These are phyloP conservation scores for Muschampia plurimacula DNA, from an alignment of 2,888 invertebrate genomes.

Conservation along the genomic window DNA sequence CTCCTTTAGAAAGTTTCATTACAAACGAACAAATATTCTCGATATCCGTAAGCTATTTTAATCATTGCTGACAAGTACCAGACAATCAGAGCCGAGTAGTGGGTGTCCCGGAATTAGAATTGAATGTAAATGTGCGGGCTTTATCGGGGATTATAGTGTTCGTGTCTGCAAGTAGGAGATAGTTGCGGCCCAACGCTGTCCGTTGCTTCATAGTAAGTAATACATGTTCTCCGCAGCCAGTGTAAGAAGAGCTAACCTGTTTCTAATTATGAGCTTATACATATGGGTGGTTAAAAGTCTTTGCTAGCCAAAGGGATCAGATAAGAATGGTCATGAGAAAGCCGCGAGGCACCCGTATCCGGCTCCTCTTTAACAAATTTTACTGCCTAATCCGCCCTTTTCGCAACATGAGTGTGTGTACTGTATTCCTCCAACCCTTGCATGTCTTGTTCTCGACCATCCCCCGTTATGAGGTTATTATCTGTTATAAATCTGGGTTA, in stretches of 20 bases:
- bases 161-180: slow-evolving; percentile 82
- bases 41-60: slow-evolving; percentile 61
- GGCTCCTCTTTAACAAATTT: slow-evolving; percentile 82
- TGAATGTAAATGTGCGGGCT: slow-evolving; percentile 87
- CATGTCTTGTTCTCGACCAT: slow-evolving; percentile 72
- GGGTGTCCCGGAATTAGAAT: slow-evolving; percentile 82
- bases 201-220: slow-evolving; percentile 67
- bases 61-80: slow-evolving; percentile 78
- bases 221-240: slow-evolving; percentile 61
- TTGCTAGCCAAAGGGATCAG: slow-evolving; percentile 47
- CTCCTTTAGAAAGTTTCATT: not conserved
- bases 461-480: slow-evolving; percentile 77
- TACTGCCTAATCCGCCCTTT: slow-evolving; percentile 82
- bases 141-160: slow-evolving; percentile 87
- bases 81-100: slow-evolving; percentile 80
- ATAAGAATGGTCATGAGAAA: slow-evolving; percentile 54
- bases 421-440: slow-evolving; percentile 55
- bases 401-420: slow-evolving; percentile 58
- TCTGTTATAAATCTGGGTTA: slow-evolving; percentile 80
- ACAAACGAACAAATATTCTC: not conserved
- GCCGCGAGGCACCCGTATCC: slow-evolving; percentile 76
- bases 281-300: not conserved
- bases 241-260: slow-evolving; percentile 50
- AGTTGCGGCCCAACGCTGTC: slow-evolving; percentile 73
- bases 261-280: not conserved